A percentile compares a stretch with the other conserved stretches of the same genome.
These are phyloP conservation scores for Nematolebias whitei DNA, from an alignment of 2,113 vertebrate species.

Conservation along the genomic window DNA sequence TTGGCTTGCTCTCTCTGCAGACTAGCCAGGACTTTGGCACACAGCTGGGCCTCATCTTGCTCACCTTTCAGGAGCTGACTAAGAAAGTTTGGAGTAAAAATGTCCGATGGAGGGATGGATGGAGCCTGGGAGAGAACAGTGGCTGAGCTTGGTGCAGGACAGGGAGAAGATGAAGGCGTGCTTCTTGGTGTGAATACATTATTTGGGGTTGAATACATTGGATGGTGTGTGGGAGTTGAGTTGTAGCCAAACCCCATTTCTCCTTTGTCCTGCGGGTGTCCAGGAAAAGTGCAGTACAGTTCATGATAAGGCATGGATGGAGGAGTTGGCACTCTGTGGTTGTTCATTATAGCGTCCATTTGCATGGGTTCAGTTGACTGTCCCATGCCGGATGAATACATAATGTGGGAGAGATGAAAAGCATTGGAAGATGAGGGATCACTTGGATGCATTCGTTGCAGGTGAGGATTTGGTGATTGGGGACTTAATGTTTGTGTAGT, in stretches of 20 bases:
- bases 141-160: constrained; percentile 42
- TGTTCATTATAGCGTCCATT: constrained; percentile 58
- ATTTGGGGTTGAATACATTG: constrained; percentile 12
- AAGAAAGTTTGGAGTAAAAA: constrained; percentile 55
- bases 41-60: constrained; percentile 79
- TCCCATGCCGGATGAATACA: constrained; percentile 43
- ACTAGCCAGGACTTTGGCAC: constrained; percentile 76
- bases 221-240: constrained; percentile 27
- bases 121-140: constrained; percentile 7
- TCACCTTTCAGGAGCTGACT: constrained; percentile 76
- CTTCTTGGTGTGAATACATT: constrained; percentile 38
- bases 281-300: constrained; percentile 55
- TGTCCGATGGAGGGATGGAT: neutral
- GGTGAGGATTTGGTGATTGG: constrained; percentile 44
- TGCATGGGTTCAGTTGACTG: constrained; percentile 48
- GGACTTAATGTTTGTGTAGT: constrained; percentile 49
- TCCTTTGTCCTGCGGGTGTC: constrained; percentile 58
- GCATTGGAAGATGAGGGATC: constrained; percentile 47
- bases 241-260: constrained; percentile 53
- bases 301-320: constrained; percentile 54
- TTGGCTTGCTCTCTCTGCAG: constrained; percentile 81
- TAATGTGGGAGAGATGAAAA: constrained; percentile 57
- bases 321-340: constrained; percentile 47
- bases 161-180: constrained; percentile 36
- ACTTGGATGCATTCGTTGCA: constrained; percentile 34